Evolutionary conservation across 92 coral and sea anemone species (phyloP).

Genomic region (Parazoanthus swiftii): DNA sequence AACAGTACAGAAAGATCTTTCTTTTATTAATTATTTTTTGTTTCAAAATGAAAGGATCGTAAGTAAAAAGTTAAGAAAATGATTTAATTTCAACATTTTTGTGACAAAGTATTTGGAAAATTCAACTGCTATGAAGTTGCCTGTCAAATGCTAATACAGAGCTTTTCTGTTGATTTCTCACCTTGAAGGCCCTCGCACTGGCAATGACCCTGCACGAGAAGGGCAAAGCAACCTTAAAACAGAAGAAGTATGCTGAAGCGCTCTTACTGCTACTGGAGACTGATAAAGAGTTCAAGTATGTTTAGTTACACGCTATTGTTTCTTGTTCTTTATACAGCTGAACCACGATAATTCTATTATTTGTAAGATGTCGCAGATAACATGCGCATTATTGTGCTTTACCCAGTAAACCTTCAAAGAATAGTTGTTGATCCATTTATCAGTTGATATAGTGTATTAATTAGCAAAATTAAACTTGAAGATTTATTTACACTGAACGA

Average conservation of each 20-base stretch:
- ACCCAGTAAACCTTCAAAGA: neutral
- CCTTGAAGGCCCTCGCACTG: constrained; percentile 73
- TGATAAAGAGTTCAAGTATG: constrained; percentile 88
- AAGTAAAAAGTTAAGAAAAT: too few species aligned
- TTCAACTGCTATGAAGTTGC: neutral
- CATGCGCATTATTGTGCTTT: neutral
- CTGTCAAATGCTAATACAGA: neutral
- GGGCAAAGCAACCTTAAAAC: constrained; percentile 69
- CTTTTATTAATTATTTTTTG: too few species aligned
- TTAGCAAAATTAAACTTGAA: neutral
- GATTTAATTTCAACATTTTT: too few species aligned
- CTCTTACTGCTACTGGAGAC: constrained; percentile 82
- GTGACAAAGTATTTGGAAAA: neutral
- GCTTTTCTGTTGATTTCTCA: neutral
- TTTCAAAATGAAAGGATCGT: too few species aligned
- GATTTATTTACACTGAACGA: too few species aligned
- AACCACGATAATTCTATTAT: neutral
- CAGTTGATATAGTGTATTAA: neutral
- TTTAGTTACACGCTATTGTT: neutral
- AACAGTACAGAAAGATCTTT: too few species aligned
- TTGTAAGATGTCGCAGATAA: neutral
- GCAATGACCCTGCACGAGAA: constrained; percentile 91
- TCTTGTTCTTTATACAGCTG: neutral
- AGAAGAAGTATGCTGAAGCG: constrained; percentile 81
- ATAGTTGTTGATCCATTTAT: too few species aligned